Evolutionary conservation across 1,140 invertebrate genomes (phyloP).

Genomic region (Seison nebaliae): DNA sequence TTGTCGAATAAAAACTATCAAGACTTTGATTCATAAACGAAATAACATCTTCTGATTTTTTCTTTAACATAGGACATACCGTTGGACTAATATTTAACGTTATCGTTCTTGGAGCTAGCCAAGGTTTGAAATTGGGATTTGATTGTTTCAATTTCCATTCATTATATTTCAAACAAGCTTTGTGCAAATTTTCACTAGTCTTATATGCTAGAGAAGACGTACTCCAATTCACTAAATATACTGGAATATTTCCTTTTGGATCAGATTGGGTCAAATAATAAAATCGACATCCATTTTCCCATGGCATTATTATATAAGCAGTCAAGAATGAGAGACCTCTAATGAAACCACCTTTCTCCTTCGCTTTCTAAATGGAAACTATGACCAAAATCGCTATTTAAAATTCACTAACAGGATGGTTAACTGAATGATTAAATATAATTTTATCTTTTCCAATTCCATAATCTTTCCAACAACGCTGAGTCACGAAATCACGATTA

Average conservation of each 20-base stretch:
- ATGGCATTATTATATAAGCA: conserved; percentile 35
- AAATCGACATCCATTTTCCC: conserved; percentile 38
- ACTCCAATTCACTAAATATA: conserved; percentile 61
- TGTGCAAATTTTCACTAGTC: conserved; percentile 35
- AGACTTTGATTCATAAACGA: too few relatives aligned
- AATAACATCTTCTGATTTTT: too few relatives aligned
- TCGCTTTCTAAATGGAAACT: conserved; percentile 34
- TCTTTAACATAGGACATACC: too few relatives aligned
- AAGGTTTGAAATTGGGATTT: conserved; percentile 49
- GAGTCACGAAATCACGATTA: conserved; percentile 62
- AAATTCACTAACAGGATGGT: conserved; percentile 36
- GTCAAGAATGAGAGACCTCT: conserved; percentile 43
- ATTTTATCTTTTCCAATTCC: conserved; percentile 46
- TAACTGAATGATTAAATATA: conserved; percentile 64
- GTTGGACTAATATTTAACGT: too few relatives aligned
- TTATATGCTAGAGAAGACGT: conserved; percentile 58
- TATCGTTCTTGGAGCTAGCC: conserved; percentile 60
- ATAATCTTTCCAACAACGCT: conserved; percentile 55
- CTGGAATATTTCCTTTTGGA: conserved; percentile 54
- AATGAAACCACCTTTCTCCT: conserved; percentile 49
- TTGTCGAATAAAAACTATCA: too few relatives aligned
- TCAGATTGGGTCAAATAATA: conserved; percentile 61
- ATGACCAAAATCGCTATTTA: conserved; percentile 2
- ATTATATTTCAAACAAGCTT: conserved; percentile 46
- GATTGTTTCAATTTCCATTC: conserved; percentile 50